Conservation (phyloP, 2,797 vertebrate genomes). For the Protosalanx chinensis region DNA sequence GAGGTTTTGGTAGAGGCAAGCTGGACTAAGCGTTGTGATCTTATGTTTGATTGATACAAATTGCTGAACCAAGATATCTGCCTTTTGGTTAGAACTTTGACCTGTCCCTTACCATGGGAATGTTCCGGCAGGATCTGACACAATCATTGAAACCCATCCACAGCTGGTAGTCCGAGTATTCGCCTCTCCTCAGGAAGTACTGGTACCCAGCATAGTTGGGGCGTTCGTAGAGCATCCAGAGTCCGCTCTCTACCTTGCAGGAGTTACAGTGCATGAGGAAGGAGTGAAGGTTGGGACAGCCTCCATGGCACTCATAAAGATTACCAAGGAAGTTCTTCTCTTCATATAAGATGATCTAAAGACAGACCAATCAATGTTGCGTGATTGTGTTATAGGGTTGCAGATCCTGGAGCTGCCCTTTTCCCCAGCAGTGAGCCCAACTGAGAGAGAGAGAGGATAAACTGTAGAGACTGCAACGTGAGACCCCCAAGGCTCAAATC, state of each 20-base stretch:
- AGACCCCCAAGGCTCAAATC: not conserved
- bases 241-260: constrained; percentile 58
- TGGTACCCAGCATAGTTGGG: constrained; percentile 64
- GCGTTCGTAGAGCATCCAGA: constrained; percentile 66
- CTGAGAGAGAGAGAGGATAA: not conserved
- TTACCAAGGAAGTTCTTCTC: constrained; percentile 63
- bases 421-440: not conserved
- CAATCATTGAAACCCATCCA: constrained; percentile 71
- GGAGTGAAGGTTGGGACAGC: constrained; percentile 61
- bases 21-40: not conserved
- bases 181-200: constrained; percentile 63
- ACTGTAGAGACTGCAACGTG: not conserved
- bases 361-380: not conserved
- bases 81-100: not conserved
- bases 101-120: constrained; percentile 42
- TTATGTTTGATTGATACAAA: not conserved
- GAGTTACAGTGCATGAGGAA: constrained; percentile 68
- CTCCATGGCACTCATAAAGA: constrained; percentile 61
- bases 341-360: constrained; percentile 65
- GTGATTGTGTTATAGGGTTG: not conserved
- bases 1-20: not conserved
- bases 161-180: constrained; percentile 63
- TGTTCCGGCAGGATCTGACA: constrained; percentile 60
- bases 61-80: not conserved
- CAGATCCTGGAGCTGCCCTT: not conserved